Conservation (phyloP, 2,797 vertebrate species). For the Emydoidea blandingii region DNA sequence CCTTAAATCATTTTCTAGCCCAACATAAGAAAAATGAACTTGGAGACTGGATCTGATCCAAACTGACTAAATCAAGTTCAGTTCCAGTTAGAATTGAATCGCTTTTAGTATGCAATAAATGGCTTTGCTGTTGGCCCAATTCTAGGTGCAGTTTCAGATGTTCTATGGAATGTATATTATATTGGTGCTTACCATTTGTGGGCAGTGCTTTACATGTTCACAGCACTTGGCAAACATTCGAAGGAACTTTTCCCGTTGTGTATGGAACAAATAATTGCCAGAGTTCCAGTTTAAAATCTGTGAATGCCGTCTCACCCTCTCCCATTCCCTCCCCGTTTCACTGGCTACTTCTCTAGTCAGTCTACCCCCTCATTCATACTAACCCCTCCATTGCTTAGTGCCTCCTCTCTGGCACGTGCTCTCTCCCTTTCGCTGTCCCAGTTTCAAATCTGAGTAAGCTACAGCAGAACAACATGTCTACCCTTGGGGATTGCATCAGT, state of each 20-base stretch:
- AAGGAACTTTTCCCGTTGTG: slow-evolving; percentile 71
- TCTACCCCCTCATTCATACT: not conserved
- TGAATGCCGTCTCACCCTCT: slow-evolving; percentile 65
- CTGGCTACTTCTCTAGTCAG: slow-evolving; percentile 46
- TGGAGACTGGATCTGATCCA: slow-evolving; percentile 52
- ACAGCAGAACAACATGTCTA: not conserved
- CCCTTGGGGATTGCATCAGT: not conserved
- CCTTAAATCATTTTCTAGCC: slow-evolving; percentile 69
- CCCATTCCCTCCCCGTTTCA: slow-evolving; percentile 44
- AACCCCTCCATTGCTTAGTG: not conserved
- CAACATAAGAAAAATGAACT: slow-evolving; percentile 64
- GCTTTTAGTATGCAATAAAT: slow-evolving; percentile 60
- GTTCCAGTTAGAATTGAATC: slow-evolving; percentile 67
- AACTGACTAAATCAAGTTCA: slow-evolving; percentile 60
- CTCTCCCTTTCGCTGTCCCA: slow-evolving; percentile 34
- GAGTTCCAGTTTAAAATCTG: slow-evolving; percentile 72
- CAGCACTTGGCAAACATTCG: slow-evolving; percentile 62
- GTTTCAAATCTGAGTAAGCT: not conserved
- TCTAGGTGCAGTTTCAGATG: slow-evolving; percentile 73
- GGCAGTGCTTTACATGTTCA: slow-evolving; percentile 71
- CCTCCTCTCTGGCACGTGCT: not conserved
- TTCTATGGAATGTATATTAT: slow-evolving; percentile 68
- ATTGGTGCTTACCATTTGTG: slow-evolving; percentile 70
- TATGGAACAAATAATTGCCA: slow-evolving; percentile 72
- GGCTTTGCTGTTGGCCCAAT: slow-evolving; percentile 64